Evolutionary conservation across 2,888 invertebrate species (phyloP), one percentile per base, ranked within the genome.

Genomic region (Eupithecia subumbrata): DNA sequence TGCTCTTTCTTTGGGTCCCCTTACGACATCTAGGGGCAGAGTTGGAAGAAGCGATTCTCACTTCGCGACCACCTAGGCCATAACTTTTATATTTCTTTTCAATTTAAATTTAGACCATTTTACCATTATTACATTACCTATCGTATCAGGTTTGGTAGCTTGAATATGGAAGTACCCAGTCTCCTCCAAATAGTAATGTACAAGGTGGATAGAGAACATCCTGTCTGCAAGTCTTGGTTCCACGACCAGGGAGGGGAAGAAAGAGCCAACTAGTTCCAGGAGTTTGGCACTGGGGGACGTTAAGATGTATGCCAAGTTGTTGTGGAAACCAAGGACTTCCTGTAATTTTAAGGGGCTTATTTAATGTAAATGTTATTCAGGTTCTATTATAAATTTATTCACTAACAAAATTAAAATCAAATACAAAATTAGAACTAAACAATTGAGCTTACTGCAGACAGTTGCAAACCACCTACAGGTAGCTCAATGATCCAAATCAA

Each of bases 131-230:
- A 45, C 34, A 45, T 63, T 30, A 90, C 90, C 90, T 25, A 90
- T 70, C 0, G 98, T 98, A 85, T 98, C 98, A 18, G 98, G 98
- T 87, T 98, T 98, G 0, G 98, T 97, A 0, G 97, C 96, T 87
- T 98, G 98, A 11, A 98, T 83, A 86, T 98, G 98, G 82, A 97
- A 82, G 78, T 87, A 96, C 0, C 91, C 91, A 0, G 78, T 72
- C 66, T 91, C 91, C 25, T 90, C 86, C 0, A 92, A 0, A 1
- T 89, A 37, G 37, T 37, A 9, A 14, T n/a, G 71, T 0, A 80
- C 77, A 52, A 82, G 87, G 7, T 73, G 76, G 11, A 82, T 76
- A 2, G 76, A 76, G 2, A 91, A 72, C 81, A 91, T 81, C 60
- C 91, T 84, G 56, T 89, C 87, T 2, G 83, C 88, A 0, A 88